Conservation (phyloP, 2,113 vertebrate genomes). For the Speoplatyrhinus poulsoni region DNA sequence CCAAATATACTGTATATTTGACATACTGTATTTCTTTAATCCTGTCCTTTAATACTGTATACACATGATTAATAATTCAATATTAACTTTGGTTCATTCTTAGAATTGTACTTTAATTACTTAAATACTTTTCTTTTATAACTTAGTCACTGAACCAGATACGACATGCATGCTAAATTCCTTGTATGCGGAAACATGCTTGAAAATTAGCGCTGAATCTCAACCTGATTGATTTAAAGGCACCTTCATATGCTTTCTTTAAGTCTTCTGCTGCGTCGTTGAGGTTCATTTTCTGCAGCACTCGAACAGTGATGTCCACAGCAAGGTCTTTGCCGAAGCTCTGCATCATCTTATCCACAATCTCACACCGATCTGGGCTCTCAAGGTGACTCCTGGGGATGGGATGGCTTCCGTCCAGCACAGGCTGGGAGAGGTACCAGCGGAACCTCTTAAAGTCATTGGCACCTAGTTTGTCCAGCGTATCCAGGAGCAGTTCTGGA, state of each 20-base stretch:
- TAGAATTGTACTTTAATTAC: too few species aligned
- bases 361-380: rapidly evolving
- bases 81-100: too few species aligned
- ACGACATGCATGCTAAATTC: too few species aligned
- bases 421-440: rapidly evolving
- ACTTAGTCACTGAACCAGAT: too few species aligned
- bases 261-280: constrained; percentile 19
- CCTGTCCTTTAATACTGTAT: too few species aligned
- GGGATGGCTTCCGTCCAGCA: not conserved
- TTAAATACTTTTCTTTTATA: too few species aligned
- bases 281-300: constrained; percentile 28
- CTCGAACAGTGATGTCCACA: not conserved
- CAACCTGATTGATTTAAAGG: too few species aligned
- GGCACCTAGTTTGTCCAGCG: rapidly evolving
- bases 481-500: not conserved
- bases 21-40: too few species aligned
- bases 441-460: not conserved
- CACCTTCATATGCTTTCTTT: not conserved
- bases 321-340: not conserved
- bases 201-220: too few species aligned
- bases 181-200: too few species aligned
- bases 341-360: not conserved
- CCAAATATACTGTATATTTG: too few species aligned
- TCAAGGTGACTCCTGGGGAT: constrained; percentile 15
- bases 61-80: too few species aligned